Evolutionary conservation across 2,888 invertebrate genomes (phyloP), one percentile per base, ranked within the genome.

Genomic region (Sarcophaga rosellei): DNA sequence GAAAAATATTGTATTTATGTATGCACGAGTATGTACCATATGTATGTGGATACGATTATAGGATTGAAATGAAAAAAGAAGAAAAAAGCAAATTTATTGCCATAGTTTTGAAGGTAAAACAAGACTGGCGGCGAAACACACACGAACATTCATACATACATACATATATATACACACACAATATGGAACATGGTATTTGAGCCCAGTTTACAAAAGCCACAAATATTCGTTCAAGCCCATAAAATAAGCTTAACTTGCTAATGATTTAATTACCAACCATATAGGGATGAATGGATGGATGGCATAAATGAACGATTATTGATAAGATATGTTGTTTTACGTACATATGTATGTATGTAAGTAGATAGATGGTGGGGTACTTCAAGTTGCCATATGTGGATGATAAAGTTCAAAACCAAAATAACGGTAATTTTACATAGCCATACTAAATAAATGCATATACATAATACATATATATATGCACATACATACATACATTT

Each of bases 191-290:
- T 74, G 81, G 74, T 21, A 84, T 83, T 84, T 70, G 81, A 86
- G 86, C 73, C 77, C 73, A 84, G 59, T 65, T 78, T 25, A 59
- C 21, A 68, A 73, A 74, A 81, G 73, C 83, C 72, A 69, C 79
- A 73, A 75, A 78, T 12, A 70, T 47, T 25, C 73, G 47, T 69
- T 75, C 23, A 65, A 25, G 65, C 63, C 70, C 15, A 53, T 59
- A 45, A 75, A 21, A 66, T 70, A 61, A 72, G 53, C 17, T 73
- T 3, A 74, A 81, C 35, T 84, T 45, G 57, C 44, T 72, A 75
- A 77, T 81, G 86, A 75, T 86, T 86, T 86, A 86, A 86, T 84
- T 86, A 84, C 57, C 77, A 81, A 12, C 83, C 81, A 72, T 84
- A 80, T 76, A 83, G 47, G 76, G 73, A 78, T 73, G 53, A 35